Conservation (phyloP, 2,888 invertebrate genomes). For the Andricus curvator region DNA sequence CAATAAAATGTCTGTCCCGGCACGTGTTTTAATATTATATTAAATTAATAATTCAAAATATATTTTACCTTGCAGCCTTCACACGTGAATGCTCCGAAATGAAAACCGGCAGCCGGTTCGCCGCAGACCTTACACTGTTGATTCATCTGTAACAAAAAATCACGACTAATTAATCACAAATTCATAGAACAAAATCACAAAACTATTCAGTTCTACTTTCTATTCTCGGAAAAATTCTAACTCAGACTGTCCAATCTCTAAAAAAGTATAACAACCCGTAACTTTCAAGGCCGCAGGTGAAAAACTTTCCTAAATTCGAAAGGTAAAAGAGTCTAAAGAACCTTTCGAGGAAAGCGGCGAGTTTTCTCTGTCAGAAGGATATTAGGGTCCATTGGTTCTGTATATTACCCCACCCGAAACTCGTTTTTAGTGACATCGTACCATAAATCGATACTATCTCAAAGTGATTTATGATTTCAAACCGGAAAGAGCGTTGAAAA, state of each 20-base stretch:
- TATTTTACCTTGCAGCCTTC: slow-evolving; percentile 76
- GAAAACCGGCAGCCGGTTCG: slow-evolving; percentile 76
- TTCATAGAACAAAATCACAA: neutral
- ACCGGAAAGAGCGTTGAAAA: neutral
- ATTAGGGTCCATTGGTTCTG: slow-evolving; percentile 53
- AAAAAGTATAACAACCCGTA: no score
- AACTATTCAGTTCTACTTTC: neutral
- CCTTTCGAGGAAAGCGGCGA: slow-evolving; percentile 44
- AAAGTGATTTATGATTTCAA: slow-evolving; percentile 63
- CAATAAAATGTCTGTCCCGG: neutral
- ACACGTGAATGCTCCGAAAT: slow-evolving; percentile 77
- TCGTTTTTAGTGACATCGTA: slow-evolving; percentile 60
- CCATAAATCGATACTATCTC: slow-evolving; percentile 74
- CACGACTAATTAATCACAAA: neutral
- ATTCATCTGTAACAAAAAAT: slow-evolving; percentile 74
- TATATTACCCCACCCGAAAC: slow-evolving; percentile 51
- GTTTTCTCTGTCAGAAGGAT: slow-evolving; percentile 52
- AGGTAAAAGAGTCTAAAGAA: neutral
- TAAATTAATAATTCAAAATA: slow-evolving; percentile 44
- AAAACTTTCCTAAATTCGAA: neutral
- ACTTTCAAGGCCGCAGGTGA: neutral
- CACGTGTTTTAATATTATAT: neutral
- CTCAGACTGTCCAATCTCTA: no score
- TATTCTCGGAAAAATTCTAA: neutral
- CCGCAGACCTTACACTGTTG: slow-evolving; percentile 77